Evolutionary conservation across 2,888 invertebrate species (phyloP), one percentile per base, ranked within the genome.

Genomic region (Byasa hedistus): DNA sequence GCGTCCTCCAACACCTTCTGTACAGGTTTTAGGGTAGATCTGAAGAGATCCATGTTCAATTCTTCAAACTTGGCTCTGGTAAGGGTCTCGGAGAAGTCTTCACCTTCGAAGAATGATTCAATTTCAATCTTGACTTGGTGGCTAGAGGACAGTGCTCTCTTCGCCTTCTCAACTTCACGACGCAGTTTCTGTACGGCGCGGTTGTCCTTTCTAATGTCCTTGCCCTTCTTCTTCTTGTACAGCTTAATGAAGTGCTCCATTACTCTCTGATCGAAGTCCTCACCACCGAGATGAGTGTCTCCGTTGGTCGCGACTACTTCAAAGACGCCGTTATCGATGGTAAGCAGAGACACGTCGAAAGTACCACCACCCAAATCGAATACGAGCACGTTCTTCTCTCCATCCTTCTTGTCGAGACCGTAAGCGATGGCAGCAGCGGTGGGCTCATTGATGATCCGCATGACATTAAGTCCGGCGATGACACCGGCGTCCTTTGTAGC

Each of bases 301-400:
- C 99, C 99, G 82, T 97, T 97, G 70, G 98, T 98, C 0, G 97
- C 95, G 0, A 96, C 96, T 62, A 96, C 95, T 92, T 99, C 99
- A 85, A 99, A 99, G 8, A 99, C 98, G 64, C 99, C 99, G 79
- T 99, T 98, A 83, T 99, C 99, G 82, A 99, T 99, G 72, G 99
- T 99, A 64, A 99, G 93, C 23, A 99, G 94, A 52, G 99, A 99
- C 22, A 99, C 99, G 89, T 99, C 99, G 82, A 99, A 99, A 73
- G 99, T 99, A 90, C 99, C 99, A 86, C 99, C 99, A 80, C 99
- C 99, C 90, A 99, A 94, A 93, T 99, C 99, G 87, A 99, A 99
- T 19, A 99, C 99, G 61, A 99, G 93, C 23, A 99, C 98, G 81
- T 99, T 99, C 93, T 99, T 98, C 89, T 99, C 99, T 58, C 98